A percentile compares a stretch with the other conserved stretches of the same genome.
Conservation (phyloP, 2,113 vertebrate species). For the Ptychochromis oligacanthus region DNA sequence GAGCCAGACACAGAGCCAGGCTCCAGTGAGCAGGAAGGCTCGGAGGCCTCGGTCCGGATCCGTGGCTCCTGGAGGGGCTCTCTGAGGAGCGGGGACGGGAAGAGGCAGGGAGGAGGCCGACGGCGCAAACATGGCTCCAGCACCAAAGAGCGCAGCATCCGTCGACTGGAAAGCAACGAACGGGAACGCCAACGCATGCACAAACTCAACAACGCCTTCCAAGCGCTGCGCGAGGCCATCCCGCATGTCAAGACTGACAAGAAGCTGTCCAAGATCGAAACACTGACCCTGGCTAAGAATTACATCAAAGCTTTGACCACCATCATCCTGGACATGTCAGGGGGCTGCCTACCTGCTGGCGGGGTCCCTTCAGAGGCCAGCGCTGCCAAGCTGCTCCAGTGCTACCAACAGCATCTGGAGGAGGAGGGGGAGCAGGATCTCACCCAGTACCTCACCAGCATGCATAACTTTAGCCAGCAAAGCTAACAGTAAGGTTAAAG, state of each 20-base stretch:
- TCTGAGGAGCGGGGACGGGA: slow-evolving; percentile 50
- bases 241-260: slow-evolving; percentile 93
- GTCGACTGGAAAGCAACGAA: slow-evolving; percentile 95
- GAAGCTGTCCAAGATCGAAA: slow-evolving; percentile 99
- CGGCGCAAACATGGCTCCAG: slow-evolving; percentile 71
- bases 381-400: slow-evolving; percentile 85
- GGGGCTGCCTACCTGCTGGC: slow-evolving; percentile 78
- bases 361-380: slow-evolving; percentile 72
- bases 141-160: slow-evolving; percentile 85
- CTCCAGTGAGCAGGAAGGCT: slow-evolving; percentile 83
- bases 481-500: slow-evolving; percentile 70
- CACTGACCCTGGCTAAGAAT: slow-evolving; percentile 96
- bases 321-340: slow-evolving; percentile 92
- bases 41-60: slow-evolving; percentile 80
- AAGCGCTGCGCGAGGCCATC: slow-evolving; percentile 93
- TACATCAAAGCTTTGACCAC: slow-evolving; percentile 97
- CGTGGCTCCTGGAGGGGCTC: slow-evolving; percentile 71
- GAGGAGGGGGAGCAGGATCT: slow-evolving; percentile 82
- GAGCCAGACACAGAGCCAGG: slow-evolving; percentile 73
- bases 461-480: slow-evolving; percentile 82
- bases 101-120: slow-evolving; percentile 47
- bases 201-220: slow-evolving; percentile 98
- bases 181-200: slow-evolving; percentile 97
- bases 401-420: slow-evolving; percentile 86
- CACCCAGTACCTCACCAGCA: slow-evolving; percentile 85